Evolutionary conservation across 2,113 vertebrate species (phyloP), one percentile per base, ranked within the genome.

Genomic region (Australoheros scitulus): DNA sequence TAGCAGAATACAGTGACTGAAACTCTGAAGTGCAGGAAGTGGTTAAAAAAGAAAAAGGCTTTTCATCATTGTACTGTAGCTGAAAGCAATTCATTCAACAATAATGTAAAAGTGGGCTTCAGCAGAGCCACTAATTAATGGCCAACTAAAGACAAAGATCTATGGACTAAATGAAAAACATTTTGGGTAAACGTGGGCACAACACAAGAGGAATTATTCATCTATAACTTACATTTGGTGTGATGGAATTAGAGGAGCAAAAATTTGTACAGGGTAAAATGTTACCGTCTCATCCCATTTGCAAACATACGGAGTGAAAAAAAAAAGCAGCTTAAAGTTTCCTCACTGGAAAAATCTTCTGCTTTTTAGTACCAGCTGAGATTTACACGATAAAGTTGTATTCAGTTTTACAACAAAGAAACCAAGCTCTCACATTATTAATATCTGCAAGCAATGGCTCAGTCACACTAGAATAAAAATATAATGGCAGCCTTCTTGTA

Each of bases 61-160:
- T 79, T 85, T 7, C 61, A 77, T 80, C 63, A 59, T 24, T 52
- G 29, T 29, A 29, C 29, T 29, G 36, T 20, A 5, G 52, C 63
- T 77, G 50, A 65, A 77, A 52, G 74, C 41, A 24, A 24, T 47
- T 64, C 29, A 77, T 75, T 70, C 60, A 81, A 87, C 65, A 79
- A 86, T 88, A 84, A 22, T 61, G 70, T 79, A 89, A 82, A 82
- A 14, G 26, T n/a, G 41, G 29, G 43, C 60, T 79, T 88, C 61
- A 68, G 65, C n/a, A 52, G 34, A 68, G 61, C 47, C 56, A 17
- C 60, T 77, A 84, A 86, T 83, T 70, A 76, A 84, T 77, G 61
- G 17, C 61, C 77, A 80, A 63, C n/a, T 17, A 11, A 85, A 80
- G 43, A 61, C 26, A 13, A 29, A 20, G 32, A 63, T 88, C 59